phyloP scores from a whole-genome alignment of 2,888 invertebrate species.

The Tiphia femorata region DNA sequence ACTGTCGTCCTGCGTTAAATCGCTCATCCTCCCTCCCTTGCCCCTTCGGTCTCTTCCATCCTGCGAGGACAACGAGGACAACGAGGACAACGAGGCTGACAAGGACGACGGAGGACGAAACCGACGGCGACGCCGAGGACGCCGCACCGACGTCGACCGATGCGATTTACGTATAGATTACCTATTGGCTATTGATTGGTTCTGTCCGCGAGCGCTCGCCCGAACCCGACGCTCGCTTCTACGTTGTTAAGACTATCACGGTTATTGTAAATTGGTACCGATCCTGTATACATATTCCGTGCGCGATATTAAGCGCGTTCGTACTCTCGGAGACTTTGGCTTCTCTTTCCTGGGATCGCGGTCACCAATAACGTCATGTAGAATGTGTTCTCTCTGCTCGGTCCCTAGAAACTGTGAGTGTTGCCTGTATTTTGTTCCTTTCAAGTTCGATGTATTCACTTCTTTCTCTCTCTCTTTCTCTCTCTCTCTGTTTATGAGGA shows the following conservation, averaged over 20 bases:
- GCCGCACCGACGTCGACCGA: conserved; percentile 10
- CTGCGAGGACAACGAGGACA: no score
- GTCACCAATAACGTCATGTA: no score
- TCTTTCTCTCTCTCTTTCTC: neutral
- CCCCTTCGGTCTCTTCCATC: conserved; percentile 2
- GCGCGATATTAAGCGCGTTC: neutral
- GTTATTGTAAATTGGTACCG: conserved; percentile 19
- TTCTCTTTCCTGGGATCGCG: no score
- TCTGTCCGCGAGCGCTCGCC: conserved; percentile 14
- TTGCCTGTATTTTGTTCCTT: no score
- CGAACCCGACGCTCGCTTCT: neutral
- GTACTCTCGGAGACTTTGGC: neutral
- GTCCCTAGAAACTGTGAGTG: no score
- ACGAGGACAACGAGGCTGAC: no score
- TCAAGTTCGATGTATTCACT: neutral
- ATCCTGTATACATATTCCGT: no score
- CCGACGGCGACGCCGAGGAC: no score
- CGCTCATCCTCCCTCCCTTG: conserved; percentile 5
- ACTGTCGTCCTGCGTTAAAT: conserved; percentile 30
- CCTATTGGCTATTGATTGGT: conserved; percentile 34
- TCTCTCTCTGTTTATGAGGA: neutral
- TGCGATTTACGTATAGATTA: conserved; percentile 36
- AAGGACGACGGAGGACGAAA: no score
- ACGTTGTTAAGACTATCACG: conserved; percentile 32
- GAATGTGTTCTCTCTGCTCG: no score